Percentiles rank a stretch among this genome's conserved stretches.
phyloP scores from a whole-genome alignment of 2,797 vertebrate genomes.

The Danio jaintianensis region DNA sequence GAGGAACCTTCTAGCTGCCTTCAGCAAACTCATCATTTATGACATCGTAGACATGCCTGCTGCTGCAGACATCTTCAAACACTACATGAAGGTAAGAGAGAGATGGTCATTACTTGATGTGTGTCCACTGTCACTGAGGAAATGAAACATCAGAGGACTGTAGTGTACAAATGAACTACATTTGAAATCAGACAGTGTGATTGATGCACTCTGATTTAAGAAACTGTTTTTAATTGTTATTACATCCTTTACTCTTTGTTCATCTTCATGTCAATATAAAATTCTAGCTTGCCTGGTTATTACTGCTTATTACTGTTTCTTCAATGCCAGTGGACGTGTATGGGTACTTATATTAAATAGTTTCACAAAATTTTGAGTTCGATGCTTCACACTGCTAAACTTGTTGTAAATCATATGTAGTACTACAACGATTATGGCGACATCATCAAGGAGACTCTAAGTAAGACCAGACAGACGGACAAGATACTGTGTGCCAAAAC shows the following conservation, averaged over 20 bases:
- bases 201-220: not conserved
- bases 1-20: conserved; percentile 96
- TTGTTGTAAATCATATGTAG: conserved; percentile 68
- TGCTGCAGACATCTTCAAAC: conserved; percentile 99
- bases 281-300: not conserved
- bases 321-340: not conserved
- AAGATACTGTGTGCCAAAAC: conserved; percentile 99
- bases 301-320: not conserved
- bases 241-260: not conserved
- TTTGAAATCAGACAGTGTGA: not conserved
- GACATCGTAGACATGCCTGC: conserved; percentile 99
- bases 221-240: not conserved
- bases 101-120: not conserved
- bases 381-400: not conserved
- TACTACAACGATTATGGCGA: conserved; percentile 99
- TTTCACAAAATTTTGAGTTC: no score
- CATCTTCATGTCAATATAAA: not conserved
- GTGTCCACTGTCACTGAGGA: not conserved
- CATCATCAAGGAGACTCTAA: conserved; percentile 99
- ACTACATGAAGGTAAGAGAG: conserved; percentile 97
- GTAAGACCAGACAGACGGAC: conserved; percentile 98
- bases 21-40: conserved; percentile 98
- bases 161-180: not conserved
- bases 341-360: no score
- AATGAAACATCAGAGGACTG: not conserved